Conservation (phyloP, 1,140 invertebrate genomes). For the Tribolium castaneum region DNA sequence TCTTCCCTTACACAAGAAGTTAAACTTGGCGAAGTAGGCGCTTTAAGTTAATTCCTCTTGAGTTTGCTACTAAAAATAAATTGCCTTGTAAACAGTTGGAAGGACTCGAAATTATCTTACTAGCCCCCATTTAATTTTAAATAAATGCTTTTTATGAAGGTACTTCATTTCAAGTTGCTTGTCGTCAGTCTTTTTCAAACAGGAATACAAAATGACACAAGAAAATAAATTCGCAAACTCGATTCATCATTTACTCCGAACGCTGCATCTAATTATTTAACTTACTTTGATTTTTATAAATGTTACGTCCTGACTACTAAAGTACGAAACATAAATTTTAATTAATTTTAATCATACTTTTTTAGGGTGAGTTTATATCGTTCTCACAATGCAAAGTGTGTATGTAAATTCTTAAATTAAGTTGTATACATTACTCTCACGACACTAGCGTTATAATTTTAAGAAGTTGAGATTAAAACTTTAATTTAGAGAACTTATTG, state of each 20-base stretch:
- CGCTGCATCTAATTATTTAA: too few species aligned
- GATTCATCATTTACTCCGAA: too few species aligned
- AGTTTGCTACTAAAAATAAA: slow-evolving; percentile 31
- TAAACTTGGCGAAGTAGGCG: slow-evolving; percentile 22
- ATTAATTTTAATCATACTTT: too few species aligned
- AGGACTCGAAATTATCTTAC: slow-evolving; percentile 7
- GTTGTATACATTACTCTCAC: not conserved
- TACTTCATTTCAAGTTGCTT: not conserved
- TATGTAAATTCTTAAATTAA: not conserved
- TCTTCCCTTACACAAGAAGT: slow-evolving; percentile 12
- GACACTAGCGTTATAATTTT: not conserved
- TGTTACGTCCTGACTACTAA: too few species aligned
- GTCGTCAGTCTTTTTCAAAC: not conserved
- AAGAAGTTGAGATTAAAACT: not conserved
- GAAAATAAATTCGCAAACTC: not conserved
- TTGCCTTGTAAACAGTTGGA: slow-evolving; percentile 25
- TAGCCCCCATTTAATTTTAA: slow-evolving; percentile 26
- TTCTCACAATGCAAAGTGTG: not conserved
- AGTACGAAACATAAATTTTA: too few species aligned
- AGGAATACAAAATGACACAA: not conserved
- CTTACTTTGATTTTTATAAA: too few species aligned
- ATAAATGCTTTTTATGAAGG: slow-evolving; percentile 12
- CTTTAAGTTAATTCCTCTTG: slow-evolving; percentile 24
- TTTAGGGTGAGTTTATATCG: too few species aligned
- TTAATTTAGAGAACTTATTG: not conserved